Conservation (phyloP, 1,140 invertebrate species). For the Magallana ariakensis region DNA sequence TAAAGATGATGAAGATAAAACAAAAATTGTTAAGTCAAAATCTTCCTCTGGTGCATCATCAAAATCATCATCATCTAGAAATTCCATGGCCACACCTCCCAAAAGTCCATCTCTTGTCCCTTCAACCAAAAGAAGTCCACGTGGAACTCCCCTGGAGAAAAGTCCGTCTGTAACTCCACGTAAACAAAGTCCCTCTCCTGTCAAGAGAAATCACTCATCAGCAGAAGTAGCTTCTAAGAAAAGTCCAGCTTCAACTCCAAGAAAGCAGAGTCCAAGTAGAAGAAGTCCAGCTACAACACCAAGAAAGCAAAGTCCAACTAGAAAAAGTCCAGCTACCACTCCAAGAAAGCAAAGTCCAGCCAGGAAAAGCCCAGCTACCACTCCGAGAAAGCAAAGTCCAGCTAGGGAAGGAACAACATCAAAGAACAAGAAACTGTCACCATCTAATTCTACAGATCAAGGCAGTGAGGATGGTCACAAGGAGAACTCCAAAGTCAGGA, state of each 20-base stretch:
- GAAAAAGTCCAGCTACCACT: conserved; percentile 3
- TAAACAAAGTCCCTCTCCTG: not conserved
- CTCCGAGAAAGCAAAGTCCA: conserved; percentile 24
- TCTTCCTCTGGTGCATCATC: not conserved
- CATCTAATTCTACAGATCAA: not conserved
- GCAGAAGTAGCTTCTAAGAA: not conserved
- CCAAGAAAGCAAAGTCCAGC: conserved; percentile 5
- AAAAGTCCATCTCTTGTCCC: not conserved
- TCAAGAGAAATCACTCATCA: not conserved
- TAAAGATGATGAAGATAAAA: not conserved
- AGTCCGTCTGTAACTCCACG: not conserved
- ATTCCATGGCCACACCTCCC: not conserved
- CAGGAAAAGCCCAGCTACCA: not conserved
- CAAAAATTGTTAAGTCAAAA: not conserved
- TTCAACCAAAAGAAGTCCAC: not conserved
- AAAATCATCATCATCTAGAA: conserved; percentile 14
- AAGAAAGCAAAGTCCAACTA: conserved; percentile 8
- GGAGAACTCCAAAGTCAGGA: conserved; percentile 6
- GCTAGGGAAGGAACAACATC: not conserved
- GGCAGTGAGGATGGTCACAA: not conserved
- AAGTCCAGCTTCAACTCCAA: not conserved
- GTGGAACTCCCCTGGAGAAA: not conserved
- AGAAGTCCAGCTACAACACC: conserved; percentile 12
- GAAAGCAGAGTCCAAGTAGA: not conserved
- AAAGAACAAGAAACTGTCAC: not conserved